Base-by-base conservation (phyloP, 2,888 invertebrate species). In the Dascillus cervinus region DNA sequence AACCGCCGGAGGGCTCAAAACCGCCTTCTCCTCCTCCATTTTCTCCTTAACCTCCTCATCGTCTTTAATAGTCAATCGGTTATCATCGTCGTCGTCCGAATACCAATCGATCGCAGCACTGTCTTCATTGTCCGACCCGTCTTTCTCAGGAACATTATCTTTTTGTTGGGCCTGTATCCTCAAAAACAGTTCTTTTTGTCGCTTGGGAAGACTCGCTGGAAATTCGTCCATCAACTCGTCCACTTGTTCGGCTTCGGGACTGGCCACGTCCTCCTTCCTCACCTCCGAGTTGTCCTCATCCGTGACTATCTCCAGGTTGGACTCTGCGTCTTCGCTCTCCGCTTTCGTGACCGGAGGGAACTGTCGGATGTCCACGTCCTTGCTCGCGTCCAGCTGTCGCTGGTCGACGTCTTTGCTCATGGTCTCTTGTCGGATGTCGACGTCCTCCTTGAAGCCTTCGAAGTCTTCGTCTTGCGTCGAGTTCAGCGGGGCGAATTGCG, bases 71-170 rank as follows among this genome's bases (percentile, higher is more conserved):
- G 58, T 63, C 34, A 64, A 43, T 3, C 38, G 25, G 5, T 34
- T 24, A 17, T 70, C 71, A 37, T 81, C 83, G 49, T 79, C 81
- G 47, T 85, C 85, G 55, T 84, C 85, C 2, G 85, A 86, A 55
- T 86, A 87, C 81, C 86, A 86, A 61, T 81, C 77, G 33, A 60
- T 60, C 29, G 57, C 58, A 22, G 49, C 49, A 3, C 52, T 53
- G 8, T 58, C 50, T 14, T 34, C 41, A n/a, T 37, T 38, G 11
- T 21, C 25, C 2, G 28, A 25, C 8, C 10, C 22, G 4, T 39
- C 33, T 9, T 52, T 39, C 32, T 66, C 62, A 29, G 55, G 47
- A 12, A 65, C 52, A 27, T 67, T 69, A 34, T 72, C 69, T 34
- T 72, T 66, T 46, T 79, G 77, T 39, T 78, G 77, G 25, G 78